These are phyloP conservation scores for Eupithecia vulgata DNA, from an alignment of 2,888 invertebrate genomes.

Conservation along the genomic window DNA sequence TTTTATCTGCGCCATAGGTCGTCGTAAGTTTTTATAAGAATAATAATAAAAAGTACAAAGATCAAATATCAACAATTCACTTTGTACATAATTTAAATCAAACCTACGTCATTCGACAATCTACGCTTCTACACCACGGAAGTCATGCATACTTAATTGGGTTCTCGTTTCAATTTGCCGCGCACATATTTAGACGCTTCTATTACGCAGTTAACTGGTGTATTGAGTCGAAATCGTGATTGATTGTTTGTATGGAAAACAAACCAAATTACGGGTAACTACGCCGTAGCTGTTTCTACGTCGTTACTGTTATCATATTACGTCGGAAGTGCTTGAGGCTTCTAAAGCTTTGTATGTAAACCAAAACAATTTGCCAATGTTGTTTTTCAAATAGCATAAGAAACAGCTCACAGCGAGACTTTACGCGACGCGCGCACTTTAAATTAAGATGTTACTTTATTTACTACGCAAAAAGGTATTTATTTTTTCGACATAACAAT, in stretches of 20 bases:
- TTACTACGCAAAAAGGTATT: too few species aligned
- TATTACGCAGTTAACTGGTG: neutral
- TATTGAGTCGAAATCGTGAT: neutral
- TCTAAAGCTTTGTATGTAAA: neutral
- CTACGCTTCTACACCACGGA: neutral
- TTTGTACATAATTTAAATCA: neutral
- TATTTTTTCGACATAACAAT: too few species aligned
- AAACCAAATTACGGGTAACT: neutral
- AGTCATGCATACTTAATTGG: neutral
- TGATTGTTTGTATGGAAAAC: slow-evolving; percentile 6
- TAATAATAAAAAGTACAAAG: too few species aligned
- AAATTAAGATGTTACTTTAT: too few species aligned
- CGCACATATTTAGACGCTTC: neutral
- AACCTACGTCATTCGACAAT: neutral
- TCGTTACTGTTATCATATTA: neutral
- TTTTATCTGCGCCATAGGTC: too few species aligned
- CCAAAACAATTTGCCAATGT: neutral
- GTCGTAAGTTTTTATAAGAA: too few species aligned
- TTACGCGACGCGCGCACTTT: too few species aligned
- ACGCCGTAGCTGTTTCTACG: neutral
- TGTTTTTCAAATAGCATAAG: neutral
- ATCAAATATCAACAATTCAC: too few species aligned
- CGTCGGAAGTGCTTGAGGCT: neutral
- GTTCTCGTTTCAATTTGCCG: neutral
- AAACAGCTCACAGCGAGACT: too few species aligned